phyloP scores from a whole-genome alignment of 2,797 vertebrate species.

The Gymnothorax javanicus region DNA sequence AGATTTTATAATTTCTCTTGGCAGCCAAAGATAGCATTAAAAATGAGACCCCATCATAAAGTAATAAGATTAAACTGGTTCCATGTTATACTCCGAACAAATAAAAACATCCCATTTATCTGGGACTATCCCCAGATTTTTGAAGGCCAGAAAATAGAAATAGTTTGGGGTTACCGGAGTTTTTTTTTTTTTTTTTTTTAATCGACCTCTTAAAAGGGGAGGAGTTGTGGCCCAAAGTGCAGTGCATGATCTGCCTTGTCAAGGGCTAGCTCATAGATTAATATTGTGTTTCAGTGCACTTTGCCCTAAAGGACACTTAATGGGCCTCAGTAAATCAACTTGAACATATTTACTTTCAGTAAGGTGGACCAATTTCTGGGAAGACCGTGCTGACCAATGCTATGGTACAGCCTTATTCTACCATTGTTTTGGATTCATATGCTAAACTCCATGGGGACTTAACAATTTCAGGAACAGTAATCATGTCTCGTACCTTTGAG shows the following conservation, averaged over 20 bases:
- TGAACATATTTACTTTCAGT: neutral
- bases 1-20: too few species aligned
- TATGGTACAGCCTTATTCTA: neutral
- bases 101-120: too few species aligned
- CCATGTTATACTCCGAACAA: too few species aligned
- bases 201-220: too few species aligned
- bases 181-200: too few species aligned
- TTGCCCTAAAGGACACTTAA: neutral
- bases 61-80: neutral
- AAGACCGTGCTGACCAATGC: neutral
- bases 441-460: neutral
- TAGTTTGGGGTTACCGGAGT: too few species aligned
- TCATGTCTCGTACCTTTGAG: neutral
- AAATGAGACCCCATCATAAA: neutral
- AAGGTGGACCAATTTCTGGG: neutral
- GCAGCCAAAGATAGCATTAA: neutral
- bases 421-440: neutral
- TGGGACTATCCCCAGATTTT: too few species aligned
- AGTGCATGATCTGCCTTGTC: too few species aligned
- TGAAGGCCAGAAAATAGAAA: too few species aligned
- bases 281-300: neutral
- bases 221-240: too few species aligned
- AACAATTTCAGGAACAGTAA: slow-evolving; percentile 1
- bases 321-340: neutral
- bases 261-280: too few species aligned